Base-by-base conservation (phyloP, 2,113 vertebrate genomes). In the Silurus asotus region DNA sequence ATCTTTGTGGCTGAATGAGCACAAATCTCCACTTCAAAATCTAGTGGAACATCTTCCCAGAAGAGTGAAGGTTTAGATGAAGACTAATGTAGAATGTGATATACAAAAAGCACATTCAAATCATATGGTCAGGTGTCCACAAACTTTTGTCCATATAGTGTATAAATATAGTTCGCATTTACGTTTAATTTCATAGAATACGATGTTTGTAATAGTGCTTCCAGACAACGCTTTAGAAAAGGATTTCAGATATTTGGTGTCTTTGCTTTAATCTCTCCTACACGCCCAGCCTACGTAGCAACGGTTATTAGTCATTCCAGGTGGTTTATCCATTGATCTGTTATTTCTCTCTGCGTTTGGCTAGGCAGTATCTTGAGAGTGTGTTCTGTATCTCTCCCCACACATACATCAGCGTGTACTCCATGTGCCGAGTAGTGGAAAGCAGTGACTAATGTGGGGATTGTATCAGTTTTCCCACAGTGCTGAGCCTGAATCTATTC, bases 231-330 rank as follows among this genome's bases (percentile, higher is more conserved):
- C 77, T 72, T 65, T 61, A 72, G 19, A 81, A 80, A 81, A 90
- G 87, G 77, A 84, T 91, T 88, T 85, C 82, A 84, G 84, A 89
- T 86, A 83, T 93, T 90, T 77, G 82, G 55, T 87, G 84, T 81
- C 86, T 88, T 82, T 87, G 82, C 53, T 86, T 58, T 72, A 89
- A 92, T 92, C 86, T 86, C 61, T 69, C 75, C 79, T 85, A 61
- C 79, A 70, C 55, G 58, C 20, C 84, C 90, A 89, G 74, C 91
- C 85, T 87, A 89, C 90, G 87, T 89, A 89, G 83, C 88, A 87
- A 89, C 88, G 79, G 86, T 67, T 92, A 91, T 80, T 86, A 78
- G 65, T 75, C 81, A 84, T 84, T 81, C 78, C 85, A 76, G 76
- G 67, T 81, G 69, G 59, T 74, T 81, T 69, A 83, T 89, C 81